Conservation (phyloP, 1,140 invertebrate species). For the Drosophila gunungcola region DNA sequence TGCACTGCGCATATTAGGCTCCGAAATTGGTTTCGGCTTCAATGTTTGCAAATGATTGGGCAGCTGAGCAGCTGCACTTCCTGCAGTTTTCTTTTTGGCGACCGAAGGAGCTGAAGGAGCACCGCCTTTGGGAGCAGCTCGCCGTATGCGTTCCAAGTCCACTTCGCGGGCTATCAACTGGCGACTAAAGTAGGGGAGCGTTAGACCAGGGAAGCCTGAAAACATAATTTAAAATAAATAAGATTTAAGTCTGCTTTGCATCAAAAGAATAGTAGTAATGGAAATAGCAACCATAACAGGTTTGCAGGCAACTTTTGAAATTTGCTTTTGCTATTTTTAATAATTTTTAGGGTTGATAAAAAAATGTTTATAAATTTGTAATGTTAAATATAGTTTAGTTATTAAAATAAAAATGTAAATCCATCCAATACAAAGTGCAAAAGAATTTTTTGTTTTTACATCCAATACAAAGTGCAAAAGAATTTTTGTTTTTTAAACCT, state of each 20-base stretch:
- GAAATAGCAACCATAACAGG: too few relatives aligned
- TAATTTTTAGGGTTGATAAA: too few relatives aligned
- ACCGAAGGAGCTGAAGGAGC: slow-evolving; percentile 3
- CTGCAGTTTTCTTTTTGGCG: slow-evolving; percentile 38
- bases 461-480: too few relatives aligned
- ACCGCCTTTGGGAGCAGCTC: slow-evolving; percentile 76
- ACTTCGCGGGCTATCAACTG: slow-evolving; percentile 92
- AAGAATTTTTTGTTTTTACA: too few relatives aligned
- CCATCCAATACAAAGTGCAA: too few relatives aligned
- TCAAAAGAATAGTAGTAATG: too few relatives aligned
- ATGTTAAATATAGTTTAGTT: too few relatives aligned
- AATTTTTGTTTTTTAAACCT: too few relatives aligned
- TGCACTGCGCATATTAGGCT: slow-evolving; percentile 78
- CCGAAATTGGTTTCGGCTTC: slow-evolving; percentile 85
- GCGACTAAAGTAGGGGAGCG: slow-evolving; percentile 88
- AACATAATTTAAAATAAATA: not conserved
- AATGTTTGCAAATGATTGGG: slow-evolving; percentile 89
- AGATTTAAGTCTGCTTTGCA: not conserved
- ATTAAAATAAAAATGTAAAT: too few relatives aligned
- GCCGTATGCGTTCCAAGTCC: slow-evolving; percentile 89
- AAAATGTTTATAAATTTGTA: too few relatives aligned
- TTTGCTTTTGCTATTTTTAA: too few relatives aligned
- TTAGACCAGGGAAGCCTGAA: slow-evolving; percentile 64
- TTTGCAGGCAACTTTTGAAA: too few relatives aligned
- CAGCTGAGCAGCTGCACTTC: slow-evolving; percentile 62